Base-by-base conservation (phyloP, 2,797 vertebrate genomes). In the Cryptoblepharus egeriae region DNA sequence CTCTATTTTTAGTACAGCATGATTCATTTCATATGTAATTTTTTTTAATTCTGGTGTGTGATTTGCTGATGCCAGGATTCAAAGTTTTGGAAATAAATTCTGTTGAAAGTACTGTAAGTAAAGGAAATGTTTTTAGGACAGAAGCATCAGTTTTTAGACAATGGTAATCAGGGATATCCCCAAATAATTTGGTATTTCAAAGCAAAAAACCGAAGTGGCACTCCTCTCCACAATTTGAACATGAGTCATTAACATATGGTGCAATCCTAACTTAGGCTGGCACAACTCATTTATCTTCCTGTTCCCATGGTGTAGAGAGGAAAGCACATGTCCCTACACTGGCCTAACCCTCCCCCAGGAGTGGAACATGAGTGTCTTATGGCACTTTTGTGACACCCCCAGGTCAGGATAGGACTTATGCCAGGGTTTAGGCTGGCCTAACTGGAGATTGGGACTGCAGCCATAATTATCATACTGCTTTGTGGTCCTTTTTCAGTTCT, bases 1-100 rank as follows among this genome's bases (percentile, higher is more conserved):
- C 61, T 39, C 42, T 68, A 84, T 73, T 67, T 84, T 68, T 79
- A 83, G 77, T 28, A 67, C 30, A 45, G 30, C 4, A 9, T 68
- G 63, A 35, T n/a, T 12, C 28, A 57, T 65, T 83, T n/a, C 37
- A 42, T 64, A 12, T 42, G 20, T 5, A 30, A 12, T 30, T 63
- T 78, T 7, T 42, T 8, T n/a, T 30, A n/a, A 78, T 45, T 18
- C 35, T 69, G 3, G 22, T 12, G 67, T 42, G 20, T 69, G 24
- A 9, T 7, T 26, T 39, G 37, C 30, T 37, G 30, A 77, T 32
- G 60, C 8, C 16, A 67, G 9, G 37, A 60, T 74, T 32, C 7
- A 6, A 35, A 74, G 37, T 16, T 7, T 32, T 28, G 49, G 37
- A 45, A 67, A 32, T 15, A 22, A 39, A 32, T 60, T 70, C 52